Evolutionary conservation across 2,888 invertebrate species (phyloP).

Genomic region (Euphydryas editha): DNA sequence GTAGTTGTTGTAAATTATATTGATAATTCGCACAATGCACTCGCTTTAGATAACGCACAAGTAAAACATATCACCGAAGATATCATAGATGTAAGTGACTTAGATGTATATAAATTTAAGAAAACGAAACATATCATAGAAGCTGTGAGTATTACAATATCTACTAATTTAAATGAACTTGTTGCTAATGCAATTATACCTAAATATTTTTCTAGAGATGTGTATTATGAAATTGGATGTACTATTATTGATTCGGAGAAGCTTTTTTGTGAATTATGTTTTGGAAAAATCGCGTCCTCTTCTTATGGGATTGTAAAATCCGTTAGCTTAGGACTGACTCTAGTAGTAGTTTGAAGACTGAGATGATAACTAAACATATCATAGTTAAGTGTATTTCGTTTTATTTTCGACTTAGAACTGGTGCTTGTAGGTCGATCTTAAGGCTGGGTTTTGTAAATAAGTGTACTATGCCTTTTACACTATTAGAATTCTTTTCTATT

Average conservation of each 20-base stretch:
- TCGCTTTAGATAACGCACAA: conserved; percentile 76
- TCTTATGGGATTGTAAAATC: conserved; percentile 81
- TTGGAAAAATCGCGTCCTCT: conserved; percentile 81
- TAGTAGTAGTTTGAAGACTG: conserved; percentile 83
- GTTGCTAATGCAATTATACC: conserved; percentile 79
- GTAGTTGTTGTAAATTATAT: conserved; percentile 66
- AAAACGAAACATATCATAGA: conserved; percentile 80
- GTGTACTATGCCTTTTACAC: conserved; percentile 78
- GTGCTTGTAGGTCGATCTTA: conserved; percentile 83
- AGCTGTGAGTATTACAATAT: conserved; percentile 84
- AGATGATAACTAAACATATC: conserved; percentile 80
- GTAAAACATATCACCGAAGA: conserved; percentile 59
- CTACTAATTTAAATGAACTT: conserved; percentile 77
- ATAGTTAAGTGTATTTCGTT: conserved; percentile 77
- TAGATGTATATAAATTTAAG: conserved; percentile 73
- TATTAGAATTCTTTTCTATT: conserved; percentile 56
- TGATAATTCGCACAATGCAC: conserved; percentile 69
- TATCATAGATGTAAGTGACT: conserved; percentile 60
- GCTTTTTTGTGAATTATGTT: conserved; percentile 77
- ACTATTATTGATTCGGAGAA: conserved; percentile 60
- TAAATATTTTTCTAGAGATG: conserved; percentile 84
- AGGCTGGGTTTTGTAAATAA: conserved; percentile 83
- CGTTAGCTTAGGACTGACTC: conserved; percentile 81
- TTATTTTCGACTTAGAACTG: conserved; percentile 82
- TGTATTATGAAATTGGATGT: conserved; percentile 78